These are phyloP conservation scores for Melanocharis versteri DNA, from an alignment of 2,113 vertebrate species.

Conservation along the genomic window DNA sequence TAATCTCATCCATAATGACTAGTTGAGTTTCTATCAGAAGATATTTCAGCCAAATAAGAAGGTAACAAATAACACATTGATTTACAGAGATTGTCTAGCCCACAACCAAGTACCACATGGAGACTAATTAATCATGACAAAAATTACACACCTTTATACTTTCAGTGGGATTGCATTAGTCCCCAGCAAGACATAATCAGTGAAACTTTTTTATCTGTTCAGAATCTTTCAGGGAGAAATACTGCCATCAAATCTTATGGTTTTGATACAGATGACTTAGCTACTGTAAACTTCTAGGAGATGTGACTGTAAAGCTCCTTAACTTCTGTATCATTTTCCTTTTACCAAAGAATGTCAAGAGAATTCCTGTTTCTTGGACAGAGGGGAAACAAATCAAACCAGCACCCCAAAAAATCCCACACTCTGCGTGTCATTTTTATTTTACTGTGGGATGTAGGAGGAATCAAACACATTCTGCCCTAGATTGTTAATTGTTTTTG, in stretches of 20 bases:
- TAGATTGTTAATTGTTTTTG: neutral
- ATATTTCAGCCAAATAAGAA: neutral
- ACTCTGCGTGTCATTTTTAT: neutral
- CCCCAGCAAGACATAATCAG: neutral
- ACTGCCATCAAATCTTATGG: neutral
- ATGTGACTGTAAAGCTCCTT: neutral
- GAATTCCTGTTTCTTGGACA: neutral
- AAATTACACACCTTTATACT: neutral
- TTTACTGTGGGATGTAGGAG: neutral
- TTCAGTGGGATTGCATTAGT: neutral
- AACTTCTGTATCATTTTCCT: neutral
- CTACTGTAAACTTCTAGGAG: neutral
- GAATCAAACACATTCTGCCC: neutral
- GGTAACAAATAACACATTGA: neutral
- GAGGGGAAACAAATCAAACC: neutral
- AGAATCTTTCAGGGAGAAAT: neutral
- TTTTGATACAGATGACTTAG: neutral
- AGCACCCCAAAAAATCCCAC: neutral
- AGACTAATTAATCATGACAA: neutral
- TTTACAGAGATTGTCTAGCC: neutral
- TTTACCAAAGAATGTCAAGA: neutral
- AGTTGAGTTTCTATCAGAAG: neutral
- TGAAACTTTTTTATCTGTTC: neutral
- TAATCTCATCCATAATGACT: neutral
- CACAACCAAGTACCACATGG: neutral